Conservation (phyloP, 1,140 invertebrate genomes). For the Mamestra configurata region DNA sequence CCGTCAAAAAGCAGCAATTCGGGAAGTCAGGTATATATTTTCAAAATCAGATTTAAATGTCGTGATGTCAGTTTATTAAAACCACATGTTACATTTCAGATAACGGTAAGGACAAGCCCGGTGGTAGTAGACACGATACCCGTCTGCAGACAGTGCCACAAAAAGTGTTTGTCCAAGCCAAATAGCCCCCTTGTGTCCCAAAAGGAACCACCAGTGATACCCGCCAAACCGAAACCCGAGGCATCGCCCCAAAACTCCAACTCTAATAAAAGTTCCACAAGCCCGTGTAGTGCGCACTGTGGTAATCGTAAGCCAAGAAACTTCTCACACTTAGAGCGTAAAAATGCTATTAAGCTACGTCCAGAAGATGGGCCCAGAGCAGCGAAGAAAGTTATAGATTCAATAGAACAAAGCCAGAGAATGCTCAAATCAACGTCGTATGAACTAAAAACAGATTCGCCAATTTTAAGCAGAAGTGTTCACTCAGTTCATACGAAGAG, state of each 20-base stretch:
- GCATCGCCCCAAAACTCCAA: constrained; percentile 79
- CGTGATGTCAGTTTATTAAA: not conserved
- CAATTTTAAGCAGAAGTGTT: constrained; percentile 73
- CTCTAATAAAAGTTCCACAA: constrained; percentile 79
- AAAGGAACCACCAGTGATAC: constrained; percentile 75
- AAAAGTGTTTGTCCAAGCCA: constrained; percentile 90
- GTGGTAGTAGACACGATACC: constrained; percentile 90
- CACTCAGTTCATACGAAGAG: constrained; percentile 77
- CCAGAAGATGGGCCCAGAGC: constrained; percentile 83
- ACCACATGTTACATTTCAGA: constrained; percentile 81
- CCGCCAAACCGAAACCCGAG: constrained; percentile 74
- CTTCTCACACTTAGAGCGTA: constrained; percentile 82
- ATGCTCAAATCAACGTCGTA: constrained; percentile 85
- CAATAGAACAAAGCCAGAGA: constrained; percentile 84
- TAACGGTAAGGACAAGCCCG: constrained; percentile 91
- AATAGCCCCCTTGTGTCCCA: constrained; percentile 85
- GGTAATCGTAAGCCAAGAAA: constrained; percentile 78
- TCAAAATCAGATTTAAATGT: not conserved
- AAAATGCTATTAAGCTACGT: constrained; percentile 84
- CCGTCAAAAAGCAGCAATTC: constrained; percentile 92
- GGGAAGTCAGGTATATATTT: constrained; percentile 90
- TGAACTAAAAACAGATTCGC: constrained; percentile 82
- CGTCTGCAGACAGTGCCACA: constrained; percentile 92
- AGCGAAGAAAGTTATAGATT: constrained; percentile 84
- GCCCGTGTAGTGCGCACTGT: constrained; percentile 80